These are phyloP conservation scores for Candoia aspera DNA, from an alignment of 2,113 vertebrate genomes.

Conservation along the genomic window DNA sequence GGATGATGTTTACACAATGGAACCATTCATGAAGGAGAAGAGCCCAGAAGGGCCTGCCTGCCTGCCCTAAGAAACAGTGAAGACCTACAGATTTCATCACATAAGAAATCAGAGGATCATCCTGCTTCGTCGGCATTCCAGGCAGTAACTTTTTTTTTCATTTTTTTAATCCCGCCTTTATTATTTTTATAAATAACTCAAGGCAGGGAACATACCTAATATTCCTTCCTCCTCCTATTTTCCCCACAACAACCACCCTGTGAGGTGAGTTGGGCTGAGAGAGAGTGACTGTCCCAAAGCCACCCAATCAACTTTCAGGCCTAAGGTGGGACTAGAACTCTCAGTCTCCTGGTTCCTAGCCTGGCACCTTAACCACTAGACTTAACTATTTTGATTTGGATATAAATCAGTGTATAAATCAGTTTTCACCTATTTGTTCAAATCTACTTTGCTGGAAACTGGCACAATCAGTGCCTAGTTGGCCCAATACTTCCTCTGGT, in stretches of 20 bases:
- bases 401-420: too few relatives aligned
- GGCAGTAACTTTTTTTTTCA: not conserved
- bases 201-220: too few relatives aligned
- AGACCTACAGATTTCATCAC: not conserved
- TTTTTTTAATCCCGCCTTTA: too few relatives aligned
- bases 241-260: too few relatives aligned
- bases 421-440: not conserved
- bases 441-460: not conserved
- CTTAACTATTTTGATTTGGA: not conserved
- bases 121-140: not conserved
- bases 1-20: not conserved
- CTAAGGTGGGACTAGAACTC: too few relatives aligned
- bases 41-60: not conserved
- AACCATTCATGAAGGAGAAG: slow-evolving; percentile 9
- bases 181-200: too few relatives aligned
- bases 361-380: too few relatives aligned
- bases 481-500: not conserved
- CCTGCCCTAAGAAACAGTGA: not conserved
- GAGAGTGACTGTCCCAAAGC: too few relatives aligned
- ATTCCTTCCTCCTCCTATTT: too few relatives aligned
- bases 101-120: not conserved
- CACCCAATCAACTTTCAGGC: too few relatives aligned
- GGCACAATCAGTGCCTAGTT: not conserved
- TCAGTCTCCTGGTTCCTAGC: too few relatives aligned
- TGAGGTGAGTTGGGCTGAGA: too few relatives aligned